Evolutionary conservation across 2,888 invertebrate species (phyloP).

Genomic region (Morpho achilles): DNA sequence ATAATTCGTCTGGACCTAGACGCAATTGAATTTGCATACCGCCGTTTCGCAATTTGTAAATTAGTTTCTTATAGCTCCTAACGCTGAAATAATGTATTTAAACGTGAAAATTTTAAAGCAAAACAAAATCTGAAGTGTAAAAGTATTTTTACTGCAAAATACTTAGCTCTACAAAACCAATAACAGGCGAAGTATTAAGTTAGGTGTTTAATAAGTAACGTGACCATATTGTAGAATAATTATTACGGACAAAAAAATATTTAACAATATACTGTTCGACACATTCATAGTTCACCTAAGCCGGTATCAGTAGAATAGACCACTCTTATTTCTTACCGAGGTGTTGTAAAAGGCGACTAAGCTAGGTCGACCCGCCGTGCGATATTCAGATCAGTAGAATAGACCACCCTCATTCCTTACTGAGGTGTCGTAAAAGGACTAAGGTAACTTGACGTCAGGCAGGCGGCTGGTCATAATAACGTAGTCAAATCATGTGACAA

Average conservation of each 20-base stretch:
- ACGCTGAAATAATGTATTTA: slow-evolving; percentile 3
- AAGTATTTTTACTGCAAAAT: slow-evolving; percentile 11
- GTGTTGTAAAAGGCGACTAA: too few species aligned
- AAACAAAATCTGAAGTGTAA: slow-evolving; percentile 6
- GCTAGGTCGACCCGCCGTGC: too few species aligned
- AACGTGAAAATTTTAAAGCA: slow-evolving; percentile 3
- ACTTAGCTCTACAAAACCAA: slow-evolving; percentile 12
- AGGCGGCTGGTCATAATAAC: too few species aligned
- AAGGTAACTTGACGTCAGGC: too few species aligned
- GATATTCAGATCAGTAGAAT: too few species aligned
- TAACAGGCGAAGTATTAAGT: slow-evolving; percentile 11
- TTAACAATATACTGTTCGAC: too few species aligned
- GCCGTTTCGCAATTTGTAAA: slow-evolving; percentile 3
- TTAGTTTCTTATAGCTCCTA: neutral
- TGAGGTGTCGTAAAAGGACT: too few species aligned
- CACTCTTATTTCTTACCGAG: too few species aligned
- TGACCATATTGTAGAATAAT: neutral
- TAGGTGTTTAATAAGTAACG: slow-evolving; percentile 10
- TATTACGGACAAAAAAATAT: neutral
- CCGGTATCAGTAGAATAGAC: too few species aligned
- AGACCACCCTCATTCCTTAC: too few species aligned
- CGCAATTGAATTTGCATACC: neutral
- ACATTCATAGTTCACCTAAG: too few species aligned
- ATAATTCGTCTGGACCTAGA: neutral
- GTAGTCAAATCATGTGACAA: too few species aligned